Conservation (phyloP, 2,113 vertebrate species). For the Sardina pilchardus region DNA sequence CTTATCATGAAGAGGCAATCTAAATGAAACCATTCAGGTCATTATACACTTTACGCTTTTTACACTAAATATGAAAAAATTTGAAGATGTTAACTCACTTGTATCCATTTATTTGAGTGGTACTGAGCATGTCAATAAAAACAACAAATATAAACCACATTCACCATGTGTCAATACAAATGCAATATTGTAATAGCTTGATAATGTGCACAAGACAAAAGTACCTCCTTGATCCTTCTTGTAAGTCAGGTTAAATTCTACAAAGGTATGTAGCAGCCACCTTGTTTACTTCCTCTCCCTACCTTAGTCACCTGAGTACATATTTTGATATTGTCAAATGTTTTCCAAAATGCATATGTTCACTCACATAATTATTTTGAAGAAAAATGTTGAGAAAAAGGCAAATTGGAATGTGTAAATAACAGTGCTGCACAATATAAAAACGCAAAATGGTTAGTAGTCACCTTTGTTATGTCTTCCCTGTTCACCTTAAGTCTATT, state of each 20-base stretch:
- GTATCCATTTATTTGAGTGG: not conserved
- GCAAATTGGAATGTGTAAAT: constrained; percentile 27
- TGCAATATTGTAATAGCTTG: not conserved
- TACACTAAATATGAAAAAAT: not conserved
- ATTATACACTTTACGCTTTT: not conserved
- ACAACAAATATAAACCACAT: not conserved
- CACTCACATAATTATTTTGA: constrained; percentile 36
- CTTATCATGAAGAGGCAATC: no score
- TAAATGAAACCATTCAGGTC: not conserved
- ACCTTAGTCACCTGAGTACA: not conserved
- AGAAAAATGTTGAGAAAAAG: not conserved
- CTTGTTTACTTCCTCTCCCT: not conserved
- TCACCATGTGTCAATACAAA: not conserved
- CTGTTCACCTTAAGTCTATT: not conserved
- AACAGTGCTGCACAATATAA: not conserved
- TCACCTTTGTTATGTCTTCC: not conserved
- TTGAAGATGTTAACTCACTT: not conserved
- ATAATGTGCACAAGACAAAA: constrained; percentile 5
- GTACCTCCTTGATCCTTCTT: not conserved
- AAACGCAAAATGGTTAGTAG: not conserved
- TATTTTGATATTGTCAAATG: not conserved
- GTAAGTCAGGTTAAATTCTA: not conserved
- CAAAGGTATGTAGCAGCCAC: not conserved
- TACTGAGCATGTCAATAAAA: not conserved
- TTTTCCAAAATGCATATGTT: constrained; percentile 10